phyloP scores from a whole-genome alignment of 2,888 invertebrate species.

The Leptura quadrifasciata region DNA sequence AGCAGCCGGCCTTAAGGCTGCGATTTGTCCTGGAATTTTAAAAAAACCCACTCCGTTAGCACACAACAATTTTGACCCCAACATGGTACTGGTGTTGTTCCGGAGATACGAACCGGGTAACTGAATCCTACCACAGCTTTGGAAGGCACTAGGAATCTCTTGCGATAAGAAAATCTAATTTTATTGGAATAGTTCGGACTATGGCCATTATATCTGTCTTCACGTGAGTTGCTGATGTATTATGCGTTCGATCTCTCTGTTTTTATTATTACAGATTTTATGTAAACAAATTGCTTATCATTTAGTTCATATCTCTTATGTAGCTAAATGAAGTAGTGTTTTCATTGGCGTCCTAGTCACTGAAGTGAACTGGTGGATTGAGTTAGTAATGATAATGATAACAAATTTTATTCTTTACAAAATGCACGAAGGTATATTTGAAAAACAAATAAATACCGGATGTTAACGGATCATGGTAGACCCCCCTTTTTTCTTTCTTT shows the following conservation, averaged over 20 bases:
- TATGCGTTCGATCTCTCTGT: conserved; percentile 20
- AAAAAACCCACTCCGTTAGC: conserved; percentile 66
- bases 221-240: conserved; percentile 39
- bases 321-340: conserved; percentile 23
- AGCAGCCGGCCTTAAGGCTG: conserved; percentile 62
- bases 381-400: too few species aligned
- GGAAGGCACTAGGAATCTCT: conserved; percentile 33
- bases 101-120: conserved; percentile 18
- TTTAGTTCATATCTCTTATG: conserved; percentile 45
- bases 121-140: conserved; percentile 10
- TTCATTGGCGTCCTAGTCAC: background rate
- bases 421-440: too few species aligned
- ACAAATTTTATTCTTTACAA: too few species aligned
- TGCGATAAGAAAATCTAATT: conserved; percentile 25
- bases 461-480: too few species aligned
- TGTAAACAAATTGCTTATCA: conserved; percentile 45
- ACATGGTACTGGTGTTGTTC: conserved; percentile 19
- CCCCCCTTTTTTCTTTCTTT: too few species aligned
- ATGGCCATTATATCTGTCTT: conserved; percentile 40
- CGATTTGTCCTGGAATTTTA: conserved; percentile 66
- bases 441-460: too few species aligned
- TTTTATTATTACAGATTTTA: conserved; percentile 39
- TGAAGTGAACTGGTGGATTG: too few species aligned
- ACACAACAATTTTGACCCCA: conserved; percentile 15
- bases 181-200: conserved; percentile 43